Base-by-base conservation (phyloP, 2,888 invertebrate genomes). In the Tetragonisca angustula region DNA sequence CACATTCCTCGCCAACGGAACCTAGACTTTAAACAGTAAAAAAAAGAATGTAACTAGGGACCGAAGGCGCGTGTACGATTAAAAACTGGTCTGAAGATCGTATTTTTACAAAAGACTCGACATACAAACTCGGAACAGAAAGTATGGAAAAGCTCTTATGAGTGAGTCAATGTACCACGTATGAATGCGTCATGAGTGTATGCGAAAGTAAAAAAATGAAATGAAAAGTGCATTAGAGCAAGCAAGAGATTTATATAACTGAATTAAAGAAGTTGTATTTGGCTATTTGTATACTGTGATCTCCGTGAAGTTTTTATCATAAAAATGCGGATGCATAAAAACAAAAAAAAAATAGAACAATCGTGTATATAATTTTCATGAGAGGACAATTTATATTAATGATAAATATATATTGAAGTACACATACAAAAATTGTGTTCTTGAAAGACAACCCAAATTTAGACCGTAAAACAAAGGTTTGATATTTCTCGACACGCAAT, bases 251-350 rank as follows among this genome's bases (percentile, higher is more conserved):
- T 83, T 68, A 71, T 50, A 67, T 52, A 69, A 81, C 56, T 92
- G 91, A 87, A 92, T 91, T 91, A 50, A 32, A 27, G 91, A 91
- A 92, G 70, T 74, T 93, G 91, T 93, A 94, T 94, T 92, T 94
- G 93, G 94, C 94, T 94, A 94, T 93, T 93, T 94, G 93, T 94
- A 93, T 94, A 94, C 94, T 94, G 94, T 94, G 94, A 94, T 94
- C 94, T 94, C 94, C 93, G 91, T 94, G 93, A 92, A 92, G 91
- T 93, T 91, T 81, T 82, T 81, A 85, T 89, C 81, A 68, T 79
- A 79, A 70, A 71, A 64, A 81, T 83, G 36, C 81, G 43, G 32
- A 71, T 70, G 54, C 81, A 81, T 83, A 81, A 49, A 56, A 32
- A 32, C 32, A 32, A 32, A 32, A 32, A 32, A 4, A 32, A 32